Conservation (phyloP, 1,140 invertebrate genomes). For the Drosophila bocqueti region DNA sequence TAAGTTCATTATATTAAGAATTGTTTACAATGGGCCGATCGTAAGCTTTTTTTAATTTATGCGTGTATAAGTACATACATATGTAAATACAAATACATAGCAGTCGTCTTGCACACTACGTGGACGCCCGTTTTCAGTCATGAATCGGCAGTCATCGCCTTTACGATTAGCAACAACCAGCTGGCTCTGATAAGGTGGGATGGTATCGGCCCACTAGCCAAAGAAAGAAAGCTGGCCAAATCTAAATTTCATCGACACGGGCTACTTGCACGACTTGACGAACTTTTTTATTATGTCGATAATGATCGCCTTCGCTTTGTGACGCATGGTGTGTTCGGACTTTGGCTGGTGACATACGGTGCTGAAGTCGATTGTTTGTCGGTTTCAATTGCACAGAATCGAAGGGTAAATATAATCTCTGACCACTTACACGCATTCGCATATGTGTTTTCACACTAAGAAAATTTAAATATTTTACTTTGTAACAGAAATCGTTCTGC, state of each 20-base stretch:
- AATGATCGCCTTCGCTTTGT: background rate
- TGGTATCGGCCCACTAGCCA: background rate
- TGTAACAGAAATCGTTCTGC: background rate
- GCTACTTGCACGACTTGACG: background rate
- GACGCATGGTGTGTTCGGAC: background rate
- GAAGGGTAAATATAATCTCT: background rate
- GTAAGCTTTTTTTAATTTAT: too few relatives aligned
- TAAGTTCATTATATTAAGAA: too few relatives aligned
- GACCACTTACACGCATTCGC: background rate
- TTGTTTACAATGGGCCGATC: too few relatives aligned
- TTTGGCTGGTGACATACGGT: background rate
- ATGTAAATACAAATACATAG: background rate
- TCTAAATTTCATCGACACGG: background rate
- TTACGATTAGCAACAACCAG: background rate
- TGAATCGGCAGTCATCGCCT: background rate
- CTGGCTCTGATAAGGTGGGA: background rate
- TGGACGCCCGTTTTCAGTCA: background rate
- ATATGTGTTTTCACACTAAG: background rate
- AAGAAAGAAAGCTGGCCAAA: slow-evolving; percentile 1
- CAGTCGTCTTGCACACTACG: background rate
- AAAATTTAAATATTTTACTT: background rate
- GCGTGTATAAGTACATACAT: too few relatives aligned
- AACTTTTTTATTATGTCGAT: background rate
- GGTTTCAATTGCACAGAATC: background rate
- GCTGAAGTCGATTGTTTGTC: background rate